A percentile compares a stretch with the other conserved stretches of the same genome.
These are phyloP conservation scores for Caradrina kadenii DNA, from an alignment of 2,888 invertebrate species.

Conservation along the genomic window DNA sequence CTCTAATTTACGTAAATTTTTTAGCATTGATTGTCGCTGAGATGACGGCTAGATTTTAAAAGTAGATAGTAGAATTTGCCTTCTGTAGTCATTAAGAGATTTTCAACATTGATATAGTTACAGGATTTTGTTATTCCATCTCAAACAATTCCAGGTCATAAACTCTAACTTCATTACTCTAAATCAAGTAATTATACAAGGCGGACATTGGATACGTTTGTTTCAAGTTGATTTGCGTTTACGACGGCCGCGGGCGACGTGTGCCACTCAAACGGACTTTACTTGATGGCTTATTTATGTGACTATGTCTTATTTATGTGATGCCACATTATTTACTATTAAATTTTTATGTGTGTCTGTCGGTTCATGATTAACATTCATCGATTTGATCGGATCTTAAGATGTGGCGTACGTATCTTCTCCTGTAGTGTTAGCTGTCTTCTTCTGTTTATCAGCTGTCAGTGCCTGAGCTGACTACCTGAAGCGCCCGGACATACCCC, in stretches of 20 bases:
- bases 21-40: too few relatives aligned
- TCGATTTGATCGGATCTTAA: conserved; percentile 35
- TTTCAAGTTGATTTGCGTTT: conserved; percentile 73
- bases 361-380: conserved; percentile 54
- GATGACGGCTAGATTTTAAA: too few relatives aligned
- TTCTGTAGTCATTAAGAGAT: too few relatives aligned
- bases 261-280: conserved; percentile 64
- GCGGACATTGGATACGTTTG: conserved; percentile 42
- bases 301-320: conserved; percentile 69
- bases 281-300: conserved; percentile 75
- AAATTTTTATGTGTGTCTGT: conserved; percentile 41
- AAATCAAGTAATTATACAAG: conserved; percentile 44
- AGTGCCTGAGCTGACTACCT: too few relatives aligned
- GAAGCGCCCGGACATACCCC: too few relatives aligned
- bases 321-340: conserved; percentile 58
- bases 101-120: neutral
- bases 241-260: conserved; percentile 69
- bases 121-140: conserved; percentile 8
- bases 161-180: conserved; percentile 19
- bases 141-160: conserved; percentile 17
- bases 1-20: too few relatives aligned
- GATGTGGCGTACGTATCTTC: neutral
- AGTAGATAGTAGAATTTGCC: too few relatives aligned
- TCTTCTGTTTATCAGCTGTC: neutral
- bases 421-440: neutral